A percentile compares a stretch with the other conserved stretches of the same genome.
Evolutionary conservation across 2,797 vertebrate species (phyloP).

Genomic region (Xiphorhynchus erythropygius): DNA sequence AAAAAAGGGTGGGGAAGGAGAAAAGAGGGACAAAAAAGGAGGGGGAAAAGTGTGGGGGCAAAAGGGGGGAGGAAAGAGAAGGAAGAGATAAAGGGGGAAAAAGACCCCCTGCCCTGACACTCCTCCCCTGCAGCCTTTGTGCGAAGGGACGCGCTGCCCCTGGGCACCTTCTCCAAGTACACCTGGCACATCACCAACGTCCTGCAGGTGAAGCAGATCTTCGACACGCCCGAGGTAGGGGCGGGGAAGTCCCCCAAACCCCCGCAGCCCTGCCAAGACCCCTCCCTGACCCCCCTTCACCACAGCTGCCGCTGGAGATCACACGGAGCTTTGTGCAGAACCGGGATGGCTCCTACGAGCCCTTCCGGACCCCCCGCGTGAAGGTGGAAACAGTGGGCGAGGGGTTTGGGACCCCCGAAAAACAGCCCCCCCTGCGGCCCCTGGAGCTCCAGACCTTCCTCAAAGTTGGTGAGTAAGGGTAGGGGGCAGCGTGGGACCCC

Average conservation of each 20-base stretch:
- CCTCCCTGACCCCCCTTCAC: neutral
- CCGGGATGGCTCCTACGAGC: conserved; percentile 85
- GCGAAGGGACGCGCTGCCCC: neutral
- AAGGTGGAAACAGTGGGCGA: conserved; percentile 77
- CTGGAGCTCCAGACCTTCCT: conserved; percentile 91
- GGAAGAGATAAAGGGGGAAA: too few species aligned
- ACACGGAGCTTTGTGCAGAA: conserved; percentile 91
- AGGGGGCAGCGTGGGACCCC: neutral
- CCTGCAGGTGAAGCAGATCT: conserved; percentile 84
- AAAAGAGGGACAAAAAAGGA: neutral
- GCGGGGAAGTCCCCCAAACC: neutral
- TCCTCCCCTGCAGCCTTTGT: neutral
- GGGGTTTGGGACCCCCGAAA: conserved; percentile 76
- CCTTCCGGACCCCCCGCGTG: conserved; percentile 82
- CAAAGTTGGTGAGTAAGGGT: conserved; percentile 88
- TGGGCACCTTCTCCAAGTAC: conserved; percentile 89
- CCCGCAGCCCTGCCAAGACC: too few species aligned
- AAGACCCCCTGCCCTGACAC: neutral
- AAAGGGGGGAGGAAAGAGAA: neutral
- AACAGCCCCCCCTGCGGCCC: conserved; percentile 85
- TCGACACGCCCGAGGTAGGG: conserved; percentile 90
- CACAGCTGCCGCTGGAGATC: conserved; percentile 88
- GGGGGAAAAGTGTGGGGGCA: too few species aligned
- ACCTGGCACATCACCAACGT: conserved; percentile 92
- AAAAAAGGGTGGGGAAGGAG: too few species aligned